Percentiles rank a stretch among this genome's conserved stretches.
Conservation (phyloP, 2,888 invertebrate genomes). For the Tortrix viridana region DNA sequence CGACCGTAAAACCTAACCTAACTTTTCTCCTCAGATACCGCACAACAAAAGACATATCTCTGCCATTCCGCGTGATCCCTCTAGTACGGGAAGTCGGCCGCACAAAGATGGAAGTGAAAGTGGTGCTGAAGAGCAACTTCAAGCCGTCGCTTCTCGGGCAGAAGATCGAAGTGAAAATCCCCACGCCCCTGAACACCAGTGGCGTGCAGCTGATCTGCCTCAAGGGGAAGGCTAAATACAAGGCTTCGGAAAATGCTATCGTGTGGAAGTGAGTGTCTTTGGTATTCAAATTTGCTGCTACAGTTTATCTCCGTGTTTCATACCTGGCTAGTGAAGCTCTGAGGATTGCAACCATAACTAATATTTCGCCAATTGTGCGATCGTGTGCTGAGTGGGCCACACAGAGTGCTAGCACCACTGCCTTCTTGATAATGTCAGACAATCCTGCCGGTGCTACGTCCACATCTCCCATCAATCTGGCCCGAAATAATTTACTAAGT, state of each 20-base stretch:
- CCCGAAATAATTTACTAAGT: too few species aligned
- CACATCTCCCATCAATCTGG: too few species aligned
- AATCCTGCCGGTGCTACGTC: too few species aligned
- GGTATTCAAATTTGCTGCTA: slow-evolving; percentile 20
- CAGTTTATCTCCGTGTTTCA: too few species aligned
- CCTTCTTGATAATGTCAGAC: too few species aligned
- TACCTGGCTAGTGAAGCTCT: too few species aligned
- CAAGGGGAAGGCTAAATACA: slow-evolving; percentile 99
- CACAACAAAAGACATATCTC: slow-evolving; percentile 99
- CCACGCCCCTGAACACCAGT: slow-evolving; percentile 99
- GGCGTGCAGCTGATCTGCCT: slow-evolving; percentile 99
- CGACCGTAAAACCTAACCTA: too few species aligned
- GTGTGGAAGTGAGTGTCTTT: slow-evolving; percentile 91
- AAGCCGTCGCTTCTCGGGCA: slow-evolving; percentile 98
- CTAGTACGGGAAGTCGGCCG: slow-evolving; percentile 98
- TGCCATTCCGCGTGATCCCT: slow-evolving; percentile 99
- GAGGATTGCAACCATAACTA: too few species aligned
- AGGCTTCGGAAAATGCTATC: slow-evolving; percentile 99
- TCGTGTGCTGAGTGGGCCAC: too few species aligned
- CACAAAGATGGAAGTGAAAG: slow-evolving; percentile 99
- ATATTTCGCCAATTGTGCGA: too few species aligned
- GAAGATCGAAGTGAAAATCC: slow-evolving; percentile 99
- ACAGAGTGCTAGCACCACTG: too few species aligned
- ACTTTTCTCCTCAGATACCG: slow-evolving; percentile 88
- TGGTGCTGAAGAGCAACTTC: slow-evolving; percentile 99